Base-by-base conservation (phyloP, 2,888 invertebrate species). In the Scaptomyza parva region DNA sequence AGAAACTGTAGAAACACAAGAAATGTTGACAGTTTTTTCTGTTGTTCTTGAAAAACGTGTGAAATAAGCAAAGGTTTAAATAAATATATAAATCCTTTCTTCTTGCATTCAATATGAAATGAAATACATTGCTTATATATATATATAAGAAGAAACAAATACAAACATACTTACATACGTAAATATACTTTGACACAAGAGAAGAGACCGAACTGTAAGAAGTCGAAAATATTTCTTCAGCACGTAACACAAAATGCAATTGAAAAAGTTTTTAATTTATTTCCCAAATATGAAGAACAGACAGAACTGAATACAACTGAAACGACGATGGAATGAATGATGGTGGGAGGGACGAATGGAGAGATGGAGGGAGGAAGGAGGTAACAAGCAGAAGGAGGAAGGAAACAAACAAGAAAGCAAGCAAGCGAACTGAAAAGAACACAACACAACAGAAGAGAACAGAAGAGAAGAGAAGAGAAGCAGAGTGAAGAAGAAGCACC, bases 241-340 rank as follows among this genome's bases (percentile, higher is more conserved):
- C 67, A 67, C 67, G 67, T 64, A 63, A 54, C 54, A 55, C 40
- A 43, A 72, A 72, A 71, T 66, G 76, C 77, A 77, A 77, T 80
- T 79, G 77, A 79, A 77, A 80, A 77, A 77, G 66, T 77, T 77
- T 79, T 77, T 77, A 77, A 77, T 77, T 79, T 77, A 80, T 77
- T 79, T 68, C 44, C 52, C 60, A 60, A 72, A 80, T 79, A 77
- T 79, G 69, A 72, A 45, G 41, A 24, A 54, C 52, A 60, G 20
- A 30, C 14, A 35, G 7, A 35, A 8, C 33, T n/a, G 33, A 33
- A 33, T n/a, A n/a, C 6, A 35, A 35, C 14, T 8, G 35, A 33
- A 33, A 69, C n/a, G n/a, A n/a, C n/a, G n/a, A n/a, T n/a, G n/a
- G n/a, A n/a, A n/a, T n/a, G n/a, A n/a, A n/a, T n/a, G n/a, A n/a